phyloP scores from a whole-genome alignment of 2,113 vertebrate genomes.

The Pteruthius melanotis region DNA sequence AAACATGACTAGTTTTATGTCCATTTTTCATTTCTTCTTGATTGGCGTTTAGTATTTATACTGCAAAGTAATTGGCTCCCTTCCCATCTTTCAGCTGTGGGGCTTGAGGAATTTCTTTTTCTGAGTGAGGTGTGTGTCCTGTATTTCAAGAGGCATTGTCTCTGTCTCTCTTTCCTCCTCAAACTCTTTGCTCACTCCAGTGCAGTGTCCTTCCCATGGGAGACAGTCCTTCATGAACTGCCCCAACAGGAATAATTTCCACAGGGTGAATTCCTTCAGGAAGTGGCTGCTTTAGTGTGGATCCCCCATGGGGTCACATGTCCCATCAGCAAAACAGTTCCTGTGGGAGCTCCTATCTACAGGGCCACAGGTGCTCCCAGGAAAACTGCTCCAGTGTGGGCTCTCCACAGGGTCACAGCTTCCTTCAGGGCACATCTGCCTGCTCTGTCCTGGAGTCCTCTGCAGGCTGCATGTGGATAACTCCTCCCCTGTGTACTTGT shows the following conservation, averaged over 20 bases:
- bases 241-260: background rate
- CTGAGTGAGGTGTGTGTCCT: background rate
- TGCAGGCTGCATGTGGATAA: background rate
- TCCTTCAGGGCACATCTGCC: background rate
- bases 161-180: background rate
- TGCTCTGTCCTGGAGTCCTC: rapidly evolving
- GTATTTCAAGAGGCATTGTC: rapidly evolving
- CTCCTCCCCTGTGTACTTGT: rapidly evolving
- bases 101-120: background rate
- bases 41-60: background rate
- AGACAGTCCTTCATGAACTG: background rate
- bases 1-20: background rate
- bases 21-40: background rate
- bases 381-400: background rate
- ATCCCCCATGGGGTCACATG: background rate
- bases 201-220: background rate
- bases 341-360: background rate
- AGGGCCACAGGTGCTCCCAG: background rate
- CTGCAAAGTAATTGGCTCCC: background rate
- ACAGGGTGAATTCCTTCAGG: background rate
- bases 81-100: background rate
- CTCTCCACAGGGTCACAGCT: background rate
- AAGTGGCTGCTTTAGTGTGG: rapidly evolving
- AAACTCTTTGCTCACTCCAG: background rate
- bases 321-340: background rate